Conservation (phyloP, 2,888 invertebrate genomes). For the Limnephilus auricula region DNA sequence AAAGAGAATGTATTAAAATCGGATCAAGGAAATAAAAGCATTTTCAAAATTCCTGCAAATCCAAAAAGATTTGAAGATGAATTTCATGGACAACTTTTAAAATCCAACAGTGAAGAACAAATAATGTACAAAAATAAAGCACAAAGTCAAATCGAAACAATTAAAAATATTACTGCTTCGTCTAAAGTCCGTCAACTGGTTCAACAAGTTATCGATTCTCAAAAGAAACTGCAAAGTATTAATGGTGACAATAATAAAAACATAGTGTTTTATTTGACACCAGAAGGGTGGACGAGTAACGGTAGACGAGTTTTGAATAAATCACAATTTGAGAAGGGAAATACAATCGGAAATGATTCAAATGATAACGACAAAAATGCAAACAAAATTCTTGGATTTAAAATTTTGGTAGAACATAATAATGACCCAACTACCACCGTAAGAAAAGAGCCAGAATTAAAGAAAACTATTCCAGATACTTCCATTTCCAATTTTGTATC, state of each 20-base stretch:
- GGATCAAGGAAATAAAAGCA: background rate
- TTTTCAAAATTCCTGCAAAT: background rate
- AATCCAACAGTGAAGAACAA: background rate
- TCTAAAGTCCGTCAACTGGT: slow-evolving; percentile 42
- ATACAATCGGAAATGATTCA: background rate
- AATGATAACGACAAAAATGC: background rate
- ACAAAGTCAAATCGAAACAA: slow-evolving; percentile 4
- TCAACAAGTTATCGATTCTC: slow-evolving; percentile 14
- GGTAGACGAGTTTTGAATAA: background rate
- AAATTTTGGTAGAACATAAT: slow-evolving; percentile 18
- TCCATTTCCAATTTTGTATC: background rate
- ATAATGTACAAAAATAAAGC: background rate
- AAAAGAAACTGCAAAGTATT: background rate
- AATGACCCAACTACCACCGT: background rate
- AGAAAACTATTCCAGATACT: background rate
- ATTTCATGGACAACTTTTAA: background rate
- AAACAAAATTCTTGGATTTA: background rate
- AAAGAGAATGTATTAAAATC: background rate
- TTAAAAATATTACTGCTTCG: background rate
- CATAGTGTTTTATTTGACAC: slow-evolving; percentile 11
- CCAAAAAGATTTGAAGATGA: slow-evolving; percentile 20
- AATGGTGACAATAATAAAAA: background rate
- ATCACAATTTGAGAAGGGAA: background rate
- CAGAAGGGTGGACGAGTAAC: background rate
- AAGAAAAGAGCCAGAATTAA: background rate